phyloP scores from a whole-genome alignment of 1,140 invertebrate species.

The Drosophila miranda region DNA sequence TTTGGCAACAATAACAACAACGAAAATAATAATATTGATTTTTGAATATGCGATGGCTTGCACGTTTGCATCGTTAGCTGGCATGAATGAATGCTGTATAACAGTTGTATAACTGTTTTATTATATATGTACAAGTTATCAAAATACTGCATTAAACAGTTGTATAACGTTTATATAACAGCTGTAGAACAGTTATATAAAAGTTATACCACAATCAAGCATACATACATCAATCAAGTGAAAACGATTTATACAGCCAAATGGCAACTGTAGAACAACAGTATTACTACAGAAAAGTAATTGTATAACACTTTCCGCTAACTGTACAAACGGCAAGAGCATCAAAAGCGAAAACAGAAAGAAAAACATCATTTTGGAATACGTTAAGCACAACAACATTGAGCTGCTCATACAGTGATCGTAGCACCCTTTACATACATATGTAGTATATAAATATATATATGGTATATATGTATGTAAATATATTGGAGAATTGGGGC shows the following conservation, averaged over 20 bases:
- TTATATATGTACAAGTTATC: neutral
- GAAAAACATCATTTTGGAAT: conserved; percentile 55
- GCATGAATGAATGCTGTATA: conserved; percentile 1
- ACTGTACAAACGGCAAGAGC: conserved; percentile 34
- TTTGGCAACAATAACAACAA: conserved; percentile 59
- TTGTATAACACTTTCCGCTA: conserved; percentile 19
- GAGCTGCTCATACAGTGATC: conserved; percentile 43
- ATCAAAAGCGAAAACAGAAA: conserved; percentile 49
- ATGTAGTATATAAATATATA: conserved; percentile 9
- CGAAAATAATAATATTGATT: conserved; percentile 9
- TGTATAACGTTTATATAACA: neutral
- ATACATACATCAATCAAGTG: no score
- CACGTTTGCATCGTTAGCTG: conserved; percentile 19
- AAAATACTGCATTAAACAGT: neutral
- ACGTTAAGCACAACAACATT: conserved; percentile 75
- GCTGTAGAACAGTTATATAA: neutral
- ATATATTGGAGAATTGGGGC: no score
- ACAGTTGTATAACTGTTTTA: neutral
- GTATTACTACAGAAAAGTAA: neutral
- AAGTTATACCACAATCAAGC: neutral
- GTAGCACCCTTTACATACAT: no score
- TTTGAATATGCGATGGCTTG: conserved; percentile 16
- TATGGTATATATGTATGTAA: neutral
- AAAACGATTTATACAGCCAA: neutral
- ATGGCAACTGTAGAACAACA: conserved; percentile 10